Base-by-base conservation (phyloP, 2,113 vertebrate species). In the Romanogobio albipinnatus region DNA sequence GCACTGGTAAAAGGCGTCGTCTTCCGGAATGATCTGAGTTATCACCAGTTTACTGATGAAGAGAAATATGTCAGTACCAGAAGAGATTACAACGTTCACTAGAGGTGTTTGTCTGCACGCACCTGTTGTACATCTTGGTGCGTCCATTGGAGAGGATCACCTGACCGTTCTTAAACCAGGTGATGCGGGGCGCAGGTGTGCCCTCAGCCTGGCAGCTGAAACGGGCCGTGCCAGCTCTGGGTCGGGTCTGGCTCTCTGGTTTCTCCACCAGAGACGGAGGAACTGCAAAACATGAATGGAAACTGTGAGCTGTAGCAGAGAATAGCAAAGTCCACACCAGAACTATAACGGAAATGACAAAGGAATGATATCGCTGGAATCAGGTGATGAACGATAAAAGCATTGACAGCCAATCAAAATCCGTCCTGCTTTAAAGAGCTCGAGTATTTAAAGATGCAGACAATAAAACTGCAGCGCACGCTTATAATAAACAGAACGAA, bases 111-210 rank as follows among this genome's bases (percentile, higher is more conserved):
- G 17, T 47, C 70, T 73, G 39, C 2, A 5, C 90, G 84, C 91
- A 99, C 98, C 97, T 98, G 95, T 96, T 98, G 91, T 99, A 99
- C 96, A 97, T 96, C 93, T 99, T 99, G 88, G 99, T 97, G 90
- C 98, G 96, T 5, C 98, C 98, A 77, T 99, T 99, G 85, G 98
- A 96, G 87, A 97, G 96, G 84, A 99, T 94, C 84, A 93, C 93
- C 86, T 96, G 93, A 62, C 97, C 98, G 8, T 99, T 99, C 92
- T 98, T 99, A 76, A 99, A 90, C 98, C 98, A 99, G 9, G 93
- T 96, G 89, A 99, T 96, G 91, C 90, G 96, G 26, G 98, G 98
- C 1, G 86, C 62, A 2, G 98, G 97, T 53, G 96, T 94, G 79
- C 98, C 98, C 90, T 98, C 96, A 1, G 97, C 97, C 89, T 96